These are phyloP conservation scores for Bos javanicus DNA, from an alignment of 2,113 vertebrate species.

Conservation along the genomic window DNA sequence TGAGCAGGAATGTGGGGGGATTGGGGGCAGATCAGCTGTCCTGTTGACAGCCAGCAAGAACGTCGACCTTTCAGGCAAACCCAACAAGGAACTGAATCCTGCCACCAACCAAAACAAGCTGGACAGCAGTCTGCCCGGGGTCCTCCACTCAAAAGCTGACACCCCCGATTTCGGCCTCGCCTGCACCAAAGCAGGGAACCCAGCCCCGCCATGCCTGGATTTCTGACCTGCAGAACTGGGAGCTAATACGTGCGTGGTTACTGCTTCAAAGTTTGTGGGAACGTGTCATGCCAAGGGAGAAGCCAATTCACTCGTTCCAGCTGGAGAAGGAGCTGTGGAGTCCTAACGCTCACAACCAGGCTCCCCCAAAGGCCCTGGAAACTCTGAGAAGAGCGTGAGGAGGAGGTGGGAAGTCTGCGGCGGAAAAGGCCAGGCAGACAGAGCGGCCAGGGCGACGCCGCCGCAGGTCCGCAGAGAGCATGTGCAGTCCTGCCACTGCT, in stretches of 20 bases:
- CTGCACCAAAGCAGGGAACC: neutral
- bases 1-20: neutral
- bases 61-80: neutral
- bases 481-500: neutral
- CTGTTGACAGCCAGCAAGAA: neutral
- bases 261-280: neutral
- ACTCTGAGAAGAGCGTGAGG: neutral
- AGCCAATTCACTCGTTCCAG: neutral
- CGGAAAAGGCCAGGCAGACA: neutral
- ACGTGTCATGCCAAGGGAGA: neutral
- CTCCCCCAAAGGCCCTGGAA: no score
- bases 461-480: neutral
- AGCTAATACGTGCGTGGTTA: neutral
- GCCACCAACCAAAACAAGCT: no score
- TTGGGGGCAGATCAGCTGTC: neutral
- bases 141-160: neutral
- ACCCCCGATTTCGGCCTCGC: accelerated
- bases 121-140: neutral
- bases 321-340: neutral
- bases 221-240: neutral
- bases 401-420: neutral
- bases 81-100: neutral
- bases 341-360: neutral
- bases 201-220: accelerated
- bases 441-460: neutral